These are phyloP conservation scores for Callipepla squamata DNA, from an alignment of 2,113 vertebrate species.

Conservation along the genomic window DNA sequence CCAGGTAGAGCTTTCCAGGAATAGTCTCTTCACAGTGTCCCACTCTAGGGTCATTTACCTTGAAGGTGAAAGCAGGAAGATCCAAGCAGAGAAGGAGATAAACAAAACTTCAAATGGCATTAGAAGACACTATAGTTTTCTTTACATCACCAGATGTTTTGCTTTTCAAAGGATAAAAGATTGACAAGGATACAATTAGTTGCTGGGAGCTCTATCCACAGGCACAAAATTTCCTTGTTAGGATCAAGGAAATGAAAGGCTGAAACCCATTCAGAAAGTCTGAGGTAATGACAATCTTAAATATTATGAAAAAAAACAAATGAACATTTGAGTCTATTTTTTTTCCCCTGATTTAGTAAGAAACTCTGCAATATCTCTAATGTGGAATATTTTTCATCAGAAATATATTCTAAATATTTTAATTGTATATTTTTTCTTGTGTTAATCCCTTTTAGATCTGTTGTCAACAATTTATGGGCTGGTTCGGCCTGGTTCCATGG, in stretches of 20 bases:
- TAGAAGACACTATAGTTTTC: background rate
- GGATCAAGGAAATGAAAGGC: background rate
- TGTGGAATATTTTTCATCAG: background rate
- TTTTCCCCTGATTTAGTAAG: background rate
- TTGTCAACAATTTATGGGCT: no score
- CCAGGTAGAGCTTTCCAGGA: background rate
- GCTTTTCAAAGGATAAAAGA: background rate
- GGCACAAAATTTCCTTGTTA: background rate
- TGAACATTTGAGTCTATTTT: background rate
- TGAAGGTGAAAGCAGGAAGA: background rate
- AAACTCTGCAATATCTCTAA: background rate
- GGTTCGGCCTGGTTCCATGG: no score
- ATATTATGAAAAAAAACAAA: background rate
- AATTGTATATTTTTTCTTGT: background rate
- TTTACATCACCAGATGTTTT: background rate
- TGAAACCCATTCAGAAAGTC: background rate
- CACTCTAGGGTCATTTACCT: background rate
- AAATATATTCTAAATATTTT: background rate
- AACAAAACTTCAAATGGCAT: background rate
- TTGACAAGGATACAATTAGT: background rate
- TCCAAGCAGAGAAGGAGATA: background rate
- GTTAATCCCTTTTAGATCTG: background rate
- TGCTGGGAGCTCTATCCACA: background rate
- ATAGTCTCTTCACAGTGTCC: background rate
- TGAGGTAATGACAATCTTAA: background rate